phyloP scores from a whole-genome alignment of 2,113 vertebrate genomes.

The Pseudorasbora parva region DNA sequence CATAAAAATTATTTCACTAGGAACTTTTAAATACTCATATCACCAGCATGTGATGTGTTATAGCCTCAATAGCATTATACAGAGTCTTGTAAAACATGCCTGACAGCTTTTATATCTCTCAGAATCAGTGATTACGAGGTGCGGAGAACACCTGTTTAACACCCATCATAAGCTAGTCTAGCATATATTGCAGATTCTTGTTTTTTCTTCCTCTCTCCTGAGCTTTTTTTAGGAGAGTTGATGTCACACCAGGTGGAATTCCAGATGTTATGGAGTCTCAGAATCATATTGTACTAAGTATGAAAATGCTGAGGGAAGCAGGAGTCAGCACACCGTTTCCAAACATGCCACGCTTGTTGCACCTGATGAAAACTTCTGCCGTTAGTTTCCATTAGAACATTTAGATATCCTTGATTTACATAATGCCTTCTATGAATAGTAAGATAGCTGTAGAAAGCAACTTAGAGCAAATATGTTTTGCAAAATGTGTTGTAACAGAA shows the following conservation, averaged over 20 bases:
- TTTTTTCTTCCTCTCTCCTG: not conserved
- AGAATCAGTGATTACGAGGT: conserved; percentile 8
- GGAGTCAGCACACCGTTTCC: conserved; percentile 40
- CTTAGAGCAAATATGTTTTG: not conserved
- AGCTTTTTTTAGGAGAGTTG: conserved; percentile 8
- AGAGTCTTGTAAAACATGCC: conserved; percentile 18
- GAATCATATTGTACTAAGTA: conserved; percentile 38
- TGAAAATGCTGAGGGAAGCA: conserved; percentile 45
- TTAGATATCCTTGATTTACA: not conserved
- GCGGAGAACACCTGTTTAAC: not conserved
- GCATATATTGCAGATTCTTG: not conserved
- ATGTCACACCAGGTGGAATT: conserved; percentile 40
- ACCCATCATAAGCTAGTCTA: not conserved
- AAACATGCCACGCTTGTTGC: conserved; percentile 47
- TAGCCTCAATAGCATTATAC: not conserved
- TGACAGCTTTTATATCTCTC: not conserved
- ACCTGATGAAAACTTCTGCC: conserved; percentile 28
- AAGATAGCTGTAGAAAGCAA: not conserved
- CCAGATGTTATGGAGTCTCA: conserved; percentile 40
- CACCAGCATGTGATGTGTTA: not conserved
- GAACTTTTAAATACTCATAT: not conserved
- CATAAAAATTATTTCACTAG: not conserved
- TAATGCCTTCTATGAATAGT: conserved; percentile 17
- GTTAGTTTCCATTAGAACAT: conserved; percentile 19
- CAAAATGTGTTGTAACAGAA: not conserved